Base-by-base conservation (phyloP, 2,113 vertebrate genomes). In the Psophia crepitans region DNA sequence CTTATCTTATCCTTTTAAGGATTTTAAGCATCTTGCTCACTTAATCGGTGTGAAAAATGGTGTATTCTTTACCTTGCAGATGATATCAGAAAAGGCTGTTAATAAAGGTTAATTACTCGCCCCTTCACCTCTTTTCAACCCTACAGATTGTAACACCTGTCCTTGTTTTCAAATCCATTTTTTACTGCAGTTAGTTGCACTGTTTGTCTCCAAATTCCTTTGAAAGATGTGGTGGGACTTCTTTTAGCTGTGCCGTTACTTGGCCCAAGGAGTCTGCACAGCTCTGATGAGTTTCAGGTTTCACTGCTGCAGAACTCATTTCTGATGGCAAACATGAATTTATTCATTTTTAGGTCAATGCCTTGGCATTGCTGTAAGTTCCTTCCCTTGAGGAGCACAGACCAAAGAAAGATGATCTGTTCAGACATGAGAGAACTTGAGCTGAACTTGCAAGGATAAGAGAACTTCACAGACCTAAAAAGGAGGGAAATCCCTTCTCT, bases 301-400 rank as follows among this genome's bases (percentile, higher is more conserved):
- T 96, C 70, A 28, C 23, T 91, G 74, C 92, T 97, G 88, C 75
- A 84, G 82, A 91, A 86, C 57, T 93, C 73, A 79, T 95, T 96
- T 91, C 85, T 96, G 95, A 96, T 76, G 77, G 82, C 87, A 73
- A 93, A 89, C 61, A 60, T 0, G 0, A 58, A 84, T 93, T 93
- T 90, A 77, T 82, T 91, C 69, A 69, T 70, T 93, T 95, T 90
- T 83, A 90, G 56, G 71, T 95, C 83, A 87, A 27, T 74, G 65
- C 65, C 84, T 92, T 90, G 89, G 79, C 94, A 27, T 57, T 58
- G 46, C 53, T 81, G 0, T 74, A 66, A 96, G 70, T 57, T 96
- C 74, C 77, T 93, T 92, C 92, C 88, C 82, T 86, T 20, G 76
- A 94, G 89, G 46, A 84, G 54, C 49, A 41, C 48, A 78, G 92